Evolutionary conservation across 1,140 invertebrate species (phyloP).

Genomic region (Brachionus rubens): DNA sequence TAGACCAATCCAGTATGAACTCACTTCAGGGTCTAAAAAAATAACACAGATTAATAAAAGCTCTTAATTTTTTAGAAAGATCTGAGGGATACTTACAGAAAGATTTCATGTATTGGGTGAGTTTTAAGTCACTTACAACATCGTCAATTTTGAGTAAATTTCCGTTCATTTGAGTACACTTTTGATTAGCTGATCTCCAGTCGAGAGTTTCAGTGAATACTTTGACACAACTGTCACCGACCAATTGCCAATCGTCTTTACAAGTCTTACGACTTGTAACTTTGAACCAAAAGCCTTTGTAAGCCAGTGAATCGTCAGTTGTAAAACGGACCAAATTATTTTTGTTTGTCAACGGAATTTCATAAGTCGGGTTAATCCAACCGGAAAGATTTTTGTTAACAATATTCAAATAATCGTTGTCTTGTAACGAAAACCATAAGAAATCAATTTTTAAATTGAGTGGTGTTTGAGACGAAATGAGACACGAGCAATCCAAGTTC

Average conservation of each 20-base stretch:
- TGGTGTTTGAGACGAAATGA: neutral
- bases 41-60: too few relatives aligned
- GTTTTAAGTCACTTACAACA: slow-evolving; percentile 15
- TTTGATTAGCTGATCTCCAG: slow-evolving; percentile 27
- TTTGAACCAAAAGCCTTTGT: slow-evolving; percentile 41
- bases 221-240: slow-evolving; percentile 38
- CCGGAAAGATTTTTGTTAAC: neutral
- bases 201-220: slow-evolving; percentile 19
- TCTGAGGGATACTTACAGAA: neutral
- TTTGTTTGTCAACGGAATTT: neutral
- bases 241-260: slow-evolving; percentile 39
- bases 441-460: slow-evolving; percentile 1
- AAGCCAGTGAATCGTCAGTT: slow-evolving; percentile 30
- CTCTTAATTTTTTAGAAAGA: too few relatives aligned
- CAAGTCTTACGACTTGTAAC: neutral
- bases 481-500: slow-evolving; percentile 6
- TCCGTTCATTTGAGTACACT: slow-evolving; percentile 32
- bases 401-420: slow-evolving; percentile 33
- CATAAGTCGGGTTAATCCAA: slow-evolving; percentile 33
- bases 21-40: neutral
- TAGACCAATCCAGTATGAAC: slow-evolving; percentile 37
- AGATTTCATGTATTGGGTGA: slow-evolving; percentile 33
- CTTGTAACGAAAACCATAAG: slow-evolving; percentile 29
- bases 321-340: neutral
- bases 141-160: slow-evolving; percentile 37